Percentiles rank a stretch among this genome's conserved stretches.
These are phyloP conservation scores for Malurus alboscapulatus DNA, from an alignment of 2,113 vertebrate genomes.

Conservation along the genomic window DNA sequence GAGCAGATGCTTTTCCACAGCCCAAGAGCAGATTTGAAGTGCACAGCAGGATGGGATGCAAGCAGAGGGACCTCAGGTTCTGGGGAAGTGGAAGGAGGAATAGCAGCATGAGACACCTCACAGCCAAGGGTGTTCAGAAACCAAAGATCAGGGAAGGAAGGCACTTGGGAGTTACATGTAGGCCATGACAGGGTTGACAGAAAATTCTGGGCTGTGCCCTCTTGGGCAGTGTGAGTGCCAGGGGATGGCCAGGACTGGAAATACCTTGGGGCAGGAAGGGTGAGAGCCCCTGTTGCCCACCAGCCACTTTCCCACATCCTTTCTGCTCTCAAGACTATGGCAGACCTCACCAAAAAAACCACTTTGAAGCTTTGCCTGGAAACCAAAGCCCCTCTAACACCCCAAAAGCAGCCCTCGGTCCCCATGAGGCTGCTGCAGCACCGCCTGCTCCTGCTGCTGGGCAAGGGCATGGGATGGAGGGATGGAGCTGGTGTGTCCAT, in stretches of 20 bases:
- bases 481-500: rapidly evolving
- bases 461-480: rapidly evolving
- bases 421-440: rapidly evolving
- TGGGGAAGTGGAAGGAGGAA: neutral
- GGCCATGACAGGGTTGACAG: neutral
- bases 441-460: neutral
- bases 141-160: rapidly evolving
- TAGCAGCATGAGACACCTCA: neutral
- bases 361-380: neutral
- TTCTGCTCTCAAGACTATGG: neutral
- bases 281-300: rapidly evolving
- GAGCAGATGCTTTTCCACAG: neutral
- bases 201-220: neutral
- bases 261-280: neutral
- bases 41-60: neutral
- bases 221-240: neutral
- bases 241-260: neutral
- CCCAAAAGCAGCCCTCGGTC: neutral
- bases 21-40: neutral
- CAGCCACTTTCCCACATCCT: neutral
- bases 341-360: neutral
- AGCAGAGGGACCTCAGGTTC: neutral
- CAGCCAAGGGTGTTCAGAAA: neutral
- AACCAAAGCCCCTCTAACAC: neutral
- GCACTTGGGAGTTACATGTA: rapidly evolving